Evolutionary conservation across 1,140 invertebrate species (phyloP).

Genomic region (Nasonia giraulti): DNA sequence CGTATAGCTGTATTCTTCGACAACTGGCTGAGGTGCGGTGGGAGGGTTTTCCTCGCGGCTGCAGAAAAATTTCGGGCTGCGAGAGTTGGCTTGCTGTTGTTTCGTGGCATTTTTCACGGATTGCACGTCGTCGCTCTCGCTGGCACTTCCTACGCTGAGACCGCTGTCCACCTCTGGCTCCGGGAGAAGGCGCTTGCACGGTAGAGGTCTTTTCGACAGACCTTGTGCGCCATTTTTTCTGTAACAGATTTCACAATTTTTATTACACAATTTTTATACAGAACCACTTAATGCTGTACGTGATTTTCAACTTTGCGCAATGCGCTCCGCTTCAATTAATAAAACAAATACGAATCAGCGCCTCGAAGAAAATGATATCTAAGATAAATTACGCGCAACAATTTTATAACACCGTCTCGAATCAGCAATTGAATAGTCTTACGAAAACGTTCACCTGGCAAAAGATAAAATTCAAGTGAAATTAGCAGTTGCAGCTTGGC

Average conservation of each 20-base stretch:
- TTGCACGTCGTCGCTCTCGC: constrained; percentile 70
- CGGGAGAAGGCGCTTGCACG: constrained; percentile 59
- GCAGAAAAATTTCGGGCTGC: background rate
- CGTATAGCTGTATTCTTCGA: constrained; percentile 43
- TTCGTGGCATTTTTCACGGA: constrained; percentile 62
- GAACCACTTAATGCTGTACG: background rate
- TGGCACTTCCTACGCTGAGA: constrained; percentile 69
- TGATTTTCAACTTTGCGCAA: background rate
- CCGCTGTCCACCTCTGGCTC: constrained; percentile 69
- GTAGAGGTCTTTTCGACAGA: constrained; percentile 62
- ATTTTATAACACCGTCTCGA: background rate
- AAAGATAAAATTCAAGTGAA: background rate
- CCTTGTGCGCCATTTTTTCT: constrained; percentile 63
- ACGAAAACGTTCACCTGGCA: background rate
- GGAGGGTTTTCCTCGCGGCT: constrained; percentile 48
- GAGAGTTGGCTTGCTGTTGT: constrained; percentile 1
- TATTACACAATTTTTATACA: background rate
- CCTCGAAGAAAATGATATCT: background rate
- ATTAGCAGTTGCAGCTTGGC: background rate
- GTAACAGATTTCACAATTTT: constrained; percentile 14
- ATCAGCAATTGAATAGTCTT: background rate
- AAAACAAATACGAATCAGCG: background rate
- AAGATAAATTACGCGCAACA: background rate
- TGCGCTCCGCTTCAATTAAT: background rate
- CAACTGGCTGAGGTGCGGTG: constrained; percentile 11